Percentiles rank a stretch among this genome's conserved stretches.
phyloP scores from a whole-genome alignment of 35 echinoderm and acorn worm genomes.

The Diadema setosum region DNA sequence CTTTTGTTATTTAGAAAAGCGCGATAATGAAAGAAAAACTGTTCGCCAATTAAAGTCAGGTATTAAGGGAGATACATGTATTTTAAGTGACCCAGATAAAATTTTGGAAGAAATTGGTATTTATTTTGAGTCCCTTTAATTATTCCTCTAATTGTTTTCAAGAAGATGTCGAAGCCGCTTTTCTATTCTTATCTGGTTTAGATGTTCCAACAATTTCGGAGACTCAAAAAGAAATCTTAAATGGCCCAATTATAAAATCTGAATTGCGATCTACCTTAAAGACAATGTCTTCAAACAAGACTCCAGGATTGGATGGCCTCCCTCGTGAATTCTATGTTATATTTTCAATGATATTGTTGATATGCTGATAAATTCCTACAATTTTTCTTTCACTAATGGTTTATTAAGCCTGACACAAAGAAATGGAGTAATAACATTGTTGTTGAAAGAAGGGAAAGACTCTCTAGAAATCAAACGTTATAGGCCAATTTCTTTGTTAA shows the following conservation, averaged over 20 bases:
- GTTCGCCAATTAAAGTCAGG: not conserved
- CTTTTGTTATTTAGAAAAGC: no score
- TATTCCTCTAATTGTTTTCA: not conserved
- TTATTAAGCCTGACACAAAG: not conserved
- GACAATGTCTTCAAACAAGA: not conserved
- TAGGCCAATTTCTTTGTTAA: not conserved
- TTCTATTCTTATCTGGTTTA: not conserved
- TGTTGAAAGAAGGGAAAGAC: not conserved
- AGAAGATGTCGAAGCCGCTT: no score
- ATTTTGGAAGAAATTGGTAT: not conserved
- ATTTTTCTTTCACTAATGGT: not conserved
- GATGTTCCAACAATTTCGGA: not conserved
- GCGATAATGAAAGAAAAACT: no score
- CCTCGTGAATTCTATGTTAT: not conserved
- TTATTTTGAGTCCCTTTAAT: not conserved
- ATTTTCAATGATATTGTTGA: not conserved
- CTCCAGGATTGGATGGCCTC: not conserved
- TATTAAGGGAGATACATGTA: not conserved
- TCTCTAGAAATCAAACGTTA: not conserved
- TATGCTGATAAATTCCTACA: not conserved
- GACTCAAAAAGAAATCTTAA: not conserved
- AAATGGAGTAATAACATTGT: slow-evolving; percentile 12
- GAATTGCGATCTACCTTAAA: not conserved
- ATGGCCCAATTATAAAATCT: not conserved
- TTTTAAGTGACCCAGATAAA: not conserved